These are phyloP conservation scores for Eudasyphora cyanicolor DNA, from an alignment of 2,888 invertebrate species.

Conservation along the genomic window DNA sequence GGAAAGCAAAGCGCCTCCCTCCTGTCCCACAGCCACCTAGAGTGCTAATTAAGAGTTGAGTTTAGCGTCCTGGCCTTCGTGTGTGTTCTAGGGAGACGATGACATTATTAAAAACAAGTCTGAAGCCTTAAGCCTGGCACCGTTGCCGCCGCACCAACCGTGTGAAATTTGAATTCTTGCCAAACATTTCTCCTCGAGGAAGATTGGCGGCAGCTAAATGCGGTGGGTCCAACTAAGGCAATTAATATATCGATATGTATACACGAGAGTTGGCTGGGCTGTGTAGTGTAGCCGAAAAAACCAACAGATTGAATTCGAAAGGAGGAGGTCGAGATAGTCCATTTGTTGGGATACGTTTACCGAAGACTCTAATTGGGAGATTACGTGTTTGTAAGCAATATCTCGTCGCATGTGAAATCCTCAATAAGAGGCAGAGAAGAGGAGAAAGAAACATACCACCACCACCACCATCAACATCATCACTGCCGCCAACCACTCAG, in stretches of 20 bases:
- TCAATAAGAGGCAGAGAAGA: constrained; percentile 25
- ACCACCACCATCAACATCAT: not conserved
- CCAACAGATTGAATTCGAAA: constrained; percentile 3
- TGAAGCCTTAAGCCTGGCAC: not conserved
- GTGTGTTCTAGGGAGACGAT: constrained; percentile 49
- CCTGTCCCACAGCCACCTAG: not conserved
- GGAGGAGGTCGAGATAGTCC: constrained; percentile 9
- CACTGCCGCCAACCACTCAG: not conserved
- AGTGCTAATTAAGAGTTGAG: constrained; percentile 35
- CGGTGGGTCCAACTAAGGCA: constrained; percentile 55
- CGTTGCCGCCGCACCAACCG: constrained; percentile 44
- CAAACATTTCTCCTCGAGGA: not conserved
- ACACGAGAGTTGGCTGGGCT: not conserved
- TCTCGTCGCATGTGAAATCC: constrained; percentile 62
- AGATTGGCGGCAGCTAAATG: constrained; percentile 15
- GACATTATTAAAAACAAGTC: constrained; percentile 62
- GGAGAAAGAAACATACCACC: not conserved
- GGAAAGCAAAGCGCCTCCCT: not conserved
- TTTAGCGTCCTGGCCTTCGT: constrained; percentile 7
- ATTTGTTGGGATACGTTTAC: not conserved
- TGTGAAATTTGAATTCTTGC: constrained; percentile 56
- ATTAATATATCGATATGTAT: constrained; percentile 35
- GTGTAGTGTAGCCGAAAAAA: not conserved
- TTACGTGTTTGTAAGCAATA: constrained; percentile 66
- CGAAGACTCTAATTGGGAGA: constrained; percentile 66